Evolutionary conservation across 2,113 vertebrate species (phyloP).

Genomic region (Epinephelus lanceolatus): DNA sequence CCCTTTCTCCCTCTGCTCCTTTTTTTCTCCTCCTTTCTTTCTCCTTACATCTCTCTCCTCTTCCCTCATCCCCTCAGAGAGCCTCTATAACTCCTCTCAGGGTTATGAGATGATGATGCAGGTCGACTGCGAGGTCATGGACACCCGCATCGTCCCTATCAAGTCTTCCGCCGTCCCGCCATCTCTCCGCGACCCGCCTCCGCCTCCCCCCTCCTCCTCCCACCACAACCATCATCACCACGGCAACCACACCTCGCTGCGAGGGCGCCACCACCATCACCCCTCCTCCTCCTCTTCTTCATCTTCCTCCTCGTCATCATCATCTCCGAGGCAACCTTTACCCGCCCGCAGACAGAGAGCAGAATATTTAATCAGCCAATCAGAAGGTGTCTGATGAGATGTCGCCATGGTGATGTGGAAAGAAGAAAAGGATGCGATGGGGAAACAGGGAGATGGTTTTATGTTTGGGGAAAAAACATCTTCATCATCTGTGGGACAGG

Average conservation of each 20-base stretch:
- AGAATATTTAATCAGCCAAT: constrained; percentile 79
- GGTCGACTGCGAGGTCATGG: constrained; percentile 96
- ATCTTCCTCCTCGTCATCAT: neutral
- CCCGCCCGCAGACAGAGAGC: constrained; percentile 56
- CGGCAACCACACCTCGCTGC: constrained; percentile 82
- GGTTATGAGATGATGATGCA: constrained; percentile 97
- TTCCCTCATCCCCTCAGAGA: constrained; percentile 82
- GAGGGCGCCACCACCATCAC: constrained; percentile 74
- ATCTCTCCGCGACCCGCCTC: constrained; percentile 85
- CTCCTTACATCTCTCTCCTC: too few relatives aligned
- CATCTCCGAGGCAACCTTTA: constrained; percentile 57
- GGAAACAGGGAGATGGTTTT: too few relatives aligned
- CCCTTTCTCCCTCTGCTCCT: too few relatives aligned
- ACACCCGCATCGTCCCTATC: constrained; percentile 93
- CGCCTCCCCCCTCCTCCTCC: constrained; percentile 62
- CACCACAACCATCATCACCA: constrained; percentile 79
- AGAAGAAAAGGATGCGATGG: too few relatives aligned
- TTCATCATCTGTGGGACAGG: neutral
- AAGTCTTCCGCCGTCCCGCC: constrained; percentile 93
- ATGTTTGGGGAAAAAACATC: neutral
- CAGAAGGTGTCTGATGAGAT: constrained; percentile 74
- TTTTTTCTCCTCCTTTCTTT: too few relatives aligned
- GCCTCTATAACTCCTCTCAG: constrained; percentile 84
- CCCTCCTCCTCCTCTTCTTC: constrained; percentile 24
- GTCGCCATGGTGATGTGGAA: too few relatives aligned